Conservation (phyloP, 2,797 vertebrate species). For the Graptemys geographica region DNA sequence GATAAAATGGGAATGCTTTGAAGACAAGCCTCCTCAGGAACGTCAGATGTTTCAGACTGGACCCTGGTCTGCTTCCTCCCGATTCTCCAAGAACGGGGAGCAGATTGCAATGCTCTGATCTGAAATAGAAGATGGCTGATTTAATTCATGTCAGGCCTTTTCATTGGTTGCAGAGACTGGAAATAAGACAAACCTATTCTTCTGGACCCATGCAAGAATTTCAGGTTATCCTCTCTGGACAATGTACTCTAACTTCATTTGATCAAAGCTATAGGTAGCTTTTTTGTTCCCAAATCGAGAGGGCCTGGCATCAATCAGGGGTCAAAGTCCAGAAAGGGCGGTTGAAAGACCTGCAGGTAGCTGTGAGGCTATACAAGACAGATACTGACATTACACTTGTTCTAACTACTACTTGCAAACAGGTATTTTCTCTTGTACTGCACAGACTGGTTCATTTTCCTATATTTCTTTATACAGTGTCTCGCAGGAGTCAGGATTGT, state of each 20-base stretch:
- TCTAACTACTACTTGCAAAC: background rate
- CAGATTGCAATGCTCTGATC: background rate
- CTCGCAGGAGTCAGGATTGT: rapidly evolving
- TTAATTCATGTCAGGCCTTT: background rate
- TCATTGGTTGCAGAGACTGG: background rate
- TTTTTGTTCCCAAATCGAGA: background rate
- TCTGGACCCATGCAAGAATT: background rate
- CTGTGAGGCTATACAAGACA: background rate
- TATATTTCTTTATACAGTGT: background rate
- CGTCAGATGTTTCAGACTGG: background rate
- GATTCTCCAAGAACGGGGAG: background rate
- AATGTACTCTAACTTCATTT: background rate
- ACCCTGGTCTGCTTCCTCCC: background rate
- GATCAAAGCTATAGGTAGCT: background rate
- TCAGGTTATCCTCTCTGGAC: background rate
- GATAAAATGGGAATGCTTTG: background rate
- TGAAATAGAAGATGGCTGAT: background rate
- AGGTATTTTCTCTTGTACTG: slow-evolving; percentile 16
- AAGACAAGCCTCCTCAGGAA: background rate
- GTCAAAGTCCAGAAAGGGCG: background rate
- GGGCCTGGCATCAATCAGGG: background rate
- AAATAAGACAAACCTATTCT: background rate
- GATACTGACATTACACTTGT: slow-evolving; percentile 2
- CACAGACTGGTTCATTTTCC: background rate
- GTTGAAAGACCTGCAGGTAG: background rate